Conservation (phyloP, 2,888 invertebrate genomes). For the Brachyptera putata region DNA sequence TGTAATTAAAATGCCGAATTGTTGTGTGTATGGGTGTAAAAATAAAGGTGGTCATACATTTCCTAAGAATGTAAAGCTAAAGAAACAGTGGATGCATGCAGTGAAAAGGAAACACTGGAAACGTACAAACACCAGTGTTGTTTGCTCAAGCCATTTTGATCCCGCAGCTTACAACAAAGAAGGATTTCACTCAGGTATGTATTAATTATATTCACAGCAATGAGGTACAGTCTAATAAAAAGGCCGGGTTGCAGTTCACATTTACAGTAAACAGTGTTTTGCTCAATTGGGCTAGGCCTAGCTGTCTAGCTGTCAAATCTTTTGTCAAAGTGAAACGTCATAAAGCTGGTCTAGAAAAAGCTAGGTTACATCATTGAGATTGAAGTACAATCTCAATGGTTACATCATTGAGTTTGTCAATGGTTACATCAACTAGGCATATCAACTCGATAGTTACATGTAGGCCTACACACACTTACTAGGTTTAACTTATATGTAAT, state of each 20-base stretch:
- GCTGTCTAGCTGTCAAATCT: too few species aligned
- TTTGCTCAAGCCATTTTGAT: background rate
- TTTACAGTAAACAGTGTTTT: background rate
- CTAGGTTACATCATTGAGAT: too few species aligned
- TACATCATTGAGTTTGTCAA: too few species aligned
- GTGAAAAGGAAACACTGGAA: background rate
- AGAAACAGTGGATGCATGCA: background rate
- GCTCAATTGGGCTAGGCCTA: background rate
- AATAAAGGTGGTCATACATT: background rate
- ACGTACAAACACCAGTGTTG: background rate
- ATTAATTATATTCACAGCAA: conserved; percentile 29
- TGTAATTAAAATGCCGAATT: background rate
- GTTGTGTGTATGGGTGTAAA: background rate
- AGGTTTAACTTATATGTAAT: too few species aligned
- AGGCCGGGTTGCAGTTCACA: background rate
- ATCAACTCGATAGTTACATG: too few species aligned
- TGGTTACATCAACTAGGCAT: too few species aligned
- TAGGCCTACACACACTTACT: too few species aligned
- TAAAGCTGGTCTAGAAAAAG: too few species aligned
- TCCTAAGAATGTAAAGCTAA: background rate
- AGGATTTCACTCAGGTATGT: background rate
- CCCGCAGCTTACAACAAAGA: background rate
- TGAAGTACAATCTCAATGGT: too few species aligned
- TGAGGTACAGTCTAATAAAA: background rate
- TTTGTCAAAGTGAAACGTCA: too few species aligned